Percentiles rank a stretch among this genome's conserved stretches.
Conservation (phyloP, 2,797 vertebrate genomes). For the Pipistrellus pygmaeus region DNA sequence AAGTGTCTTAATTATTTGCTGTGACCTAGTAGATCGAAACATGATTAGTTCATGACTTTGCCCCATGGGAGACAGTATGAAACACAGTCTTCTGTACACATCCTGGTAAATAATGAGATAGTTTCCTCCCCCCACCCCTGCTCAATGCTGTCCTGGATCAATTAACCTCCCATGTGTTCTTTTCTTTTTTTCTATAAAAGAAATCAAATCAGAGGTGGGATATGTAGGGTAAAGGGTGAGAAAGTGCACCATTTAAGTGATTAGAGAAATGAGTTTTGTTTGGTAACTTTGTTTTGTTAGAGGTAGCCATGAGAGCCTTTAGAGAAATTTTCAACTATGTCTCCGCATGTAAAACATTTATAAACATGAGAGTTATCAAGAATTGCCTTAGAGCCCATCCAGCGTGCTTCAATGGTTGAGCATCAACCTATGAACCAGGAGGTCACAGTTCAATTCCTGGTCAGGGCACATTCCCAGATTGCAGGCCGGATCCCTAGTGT, state of each 20-base stretch:
- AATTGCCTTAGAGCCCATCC: background rate
- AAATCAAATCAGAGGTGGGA: background rate
- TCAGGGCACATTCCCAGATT: too few species aligned
- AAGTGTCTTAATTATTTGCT: conserved; percentile 69
- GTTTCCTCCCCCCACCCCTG: rapidly evolving
- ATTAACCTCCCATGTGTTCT: background rate
- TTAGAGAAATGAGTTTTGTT: background rate
- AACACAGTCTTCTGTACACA: background rate
- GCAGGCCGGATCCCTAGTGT: too few species aligned
- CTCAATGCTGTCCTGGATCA: conserved; percentile 37
- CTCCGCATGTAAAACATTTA: background rate
- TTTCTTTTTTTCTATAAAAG: background rate
- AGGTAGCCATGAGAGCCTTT: background rate
- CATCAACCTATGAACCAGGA: too few species aligned
- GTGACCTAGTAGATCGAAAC: conserved; percentile 50
- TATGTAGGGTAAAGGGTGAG: background rate
- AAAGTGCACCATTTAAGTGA: background rate
- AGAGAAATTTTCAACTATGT: background rate
- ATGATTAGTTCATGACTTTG: conserved; percentile 60
- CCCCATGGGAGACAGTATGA: background rate
- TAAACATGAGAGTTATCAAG: background rate
- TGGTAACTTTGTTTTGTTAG: background rate
- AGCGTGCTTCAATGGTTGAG: too few species aligned
- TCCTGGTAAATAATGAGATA: background rate
- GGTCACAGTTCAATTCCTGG: too few species aligned